Evolutionary conservation across 2,797 vertebrate species (phyloP), one percentile per base, ranked within the genome.

Genomic region (Microctenopoma stevenorrisi): DNA sequence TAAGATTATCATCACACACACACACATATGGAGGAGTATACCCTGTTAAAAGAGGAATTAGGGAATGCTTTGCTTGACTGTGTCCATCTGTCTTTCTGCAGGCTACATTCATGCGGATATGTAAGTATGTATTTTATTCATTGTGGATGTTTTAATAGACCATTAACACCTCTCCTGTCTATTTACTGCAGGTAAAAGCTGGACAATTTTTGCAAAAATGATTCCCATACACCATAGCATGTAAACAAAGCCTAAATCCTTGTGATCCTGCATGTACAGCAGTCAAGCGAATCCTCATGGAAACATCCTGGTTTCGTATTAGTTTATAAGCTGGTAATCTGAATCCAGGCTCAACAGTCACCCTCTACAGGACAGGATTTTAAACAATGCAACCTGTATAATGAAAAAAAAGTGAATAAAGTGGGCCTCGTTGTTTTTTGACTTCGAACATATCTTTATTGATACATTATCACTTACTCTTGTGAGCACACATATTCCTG

Each of bases 1-100:
- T 14, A 35, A 48, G 57, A 57, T 76, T 70, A 73, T 33, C 40
- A 37, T 58, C 7, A 46, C 30, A 42, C 28, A 38, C 13, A 7
- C 28, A 38, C 10, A 16, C 33, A 38, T 5, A 46, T 5, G 13
- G 40, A 42, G 40, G 28, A 28, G n/a, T 64, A 1, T 25, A 42
- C 46, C 14, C 15, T 52, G 33, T 68, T 50, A 47, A 54, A 28
- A 15, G 46, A 50, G 11, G 30, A 66, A 67, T 52, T 26, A 64
- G 66, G 66, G 47, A 56, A 38, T 67, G 46, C 43, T 63, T 56
- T 49, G 35, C n/a, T 4, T 8, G 0, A 15, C 9, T 55, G 22
- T 67, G n/a, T 67, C 62, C 13, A 12, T 60, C 51, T 59, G 37
- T 53, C 15, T 38, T n/a, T 51, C n/a, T 54, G 5, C 47, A 14